Evolutionary conservation across 2,888 invertebrate species (phyloP), one percentile per base, ranked within the genome.

Genomic region (Pandemis cinnamomeana): DNA sequence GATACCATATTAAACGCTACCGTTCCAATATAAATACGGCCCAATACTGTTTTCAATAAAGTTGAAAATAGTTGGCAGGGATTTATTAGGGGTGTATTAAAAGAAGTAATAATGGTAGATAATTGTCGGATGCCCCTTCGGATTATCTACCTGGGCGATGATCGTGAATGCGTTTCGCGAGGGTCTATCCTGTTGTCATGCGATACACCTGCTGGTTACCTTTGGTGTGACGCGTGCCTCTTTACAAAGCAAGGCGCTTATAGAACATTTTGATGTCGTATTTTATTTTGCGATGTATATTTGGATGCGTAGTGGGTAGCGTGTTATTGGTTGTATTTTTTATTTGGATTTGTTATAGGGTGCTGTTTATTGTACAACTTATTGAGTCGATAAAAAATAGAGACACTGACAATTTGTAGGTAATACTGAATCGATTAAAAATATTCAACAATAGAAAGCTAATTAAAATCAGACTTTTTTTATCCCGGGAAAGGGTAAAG

Each of bases 91-190:
- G 73, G 73, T 66, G 69, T 80, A 78, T 75, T 78, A 82, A 82
- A 82, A 84, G 82, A 82, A 81, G 79, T 87, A 86, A 89, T 89
- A 87, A 88, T 84, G 79, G 78, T 77, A 83, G 86, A 91, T 89
- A 89, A 90, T 90, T 91, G 90, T 83, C 77, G 80, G 27, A 80
- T 87, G 86, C 90, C 91, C 90, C 86, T 80, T 78, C 79, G 87
- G 91, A 92, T 94, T 91, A 92, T 90, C 87, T 89, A 93, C 92
- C 92, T 93, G 93, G 90, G 80, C 79, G 91, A 81, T 84, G 82
- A 77, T 78, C 80, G 80, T 86, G 83, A 89, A 87, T 89, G 84
- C 71, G 51, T 27, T 58, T 80, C 78, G 79, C 82, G 80, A 82
- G 74, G 74, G 74, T 63, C 69, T 60, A 73, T 75, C 68, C 73